Conservation (phyloP, 2,888 invertebrate genomes). For the Limnephilus rhombicus region DNA sequence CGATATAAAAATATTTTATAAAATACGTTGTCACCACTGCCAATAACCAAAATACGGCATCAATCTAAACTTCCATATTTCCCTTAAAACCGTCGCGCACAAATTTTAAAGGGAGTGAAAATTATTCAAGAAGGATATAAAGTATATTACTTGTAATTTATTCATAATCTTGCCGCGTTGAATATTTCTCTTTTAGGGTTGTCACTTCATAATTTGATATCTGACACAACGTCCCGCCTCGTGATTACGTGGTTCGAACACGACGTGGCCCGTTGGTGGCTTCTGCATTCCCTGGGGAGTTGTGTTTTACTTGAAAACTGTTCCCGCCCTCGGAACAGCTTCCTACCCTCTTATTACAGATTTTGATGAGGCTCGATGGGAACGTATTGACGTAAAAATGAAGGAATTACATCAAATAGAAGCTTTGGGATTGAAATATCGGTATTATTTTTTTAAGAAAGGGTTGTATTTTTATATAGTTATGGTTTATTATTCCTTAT, state of each 20-base stretch:
- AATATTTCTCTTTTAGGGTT: slow-evolving; percentile 50
- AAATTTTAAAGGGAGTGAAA: slow-evolving; percentile 20
- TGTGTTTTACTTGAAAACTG: slow-evolving; percentile 23
- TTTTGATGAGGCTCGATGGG: not conserved
- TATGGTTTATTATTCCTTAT: not conserved
- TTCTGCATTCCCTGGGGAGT: slow-evolving; percentile 34
- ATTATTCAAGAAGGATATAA: slow-evolving; percentile 55
- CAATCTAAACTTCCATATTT: slow-evolving; percentile 7
- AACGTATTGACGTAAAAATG: not conserved
- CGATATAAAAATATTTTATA: not conserved
- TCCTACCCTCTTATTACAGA: not conserved
- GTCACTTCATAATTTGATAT: slow-evolving; percentile 66
- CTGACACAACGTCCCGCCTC: slow-evolving; percentile 55
- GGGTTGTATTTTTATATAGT: not conserved
- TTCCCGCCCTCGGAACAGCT: not conserved
- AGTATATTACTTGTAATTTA: slow-evolving; percentile 60
- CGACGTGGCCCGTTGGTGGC: slow-evolving; percentile 44
- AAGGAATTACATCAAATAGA: not conserved
- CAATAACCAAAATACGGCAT: not conserved
- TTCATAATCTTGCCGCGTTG: slow-evolving; percentile 62
- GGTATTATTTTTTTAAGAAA: not conserved
- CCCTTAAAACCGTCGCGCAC: not conserved
- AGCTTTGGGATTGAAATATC: not conserved
- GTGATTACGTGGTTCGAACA: slow-evolving; percentile 63
- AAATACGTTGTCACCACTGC: not conserved